Evolutionary conservation across 2,888 invertebrate genomes (phyloP).

Genomic region (Meiosimyza platycephala): DNA sequence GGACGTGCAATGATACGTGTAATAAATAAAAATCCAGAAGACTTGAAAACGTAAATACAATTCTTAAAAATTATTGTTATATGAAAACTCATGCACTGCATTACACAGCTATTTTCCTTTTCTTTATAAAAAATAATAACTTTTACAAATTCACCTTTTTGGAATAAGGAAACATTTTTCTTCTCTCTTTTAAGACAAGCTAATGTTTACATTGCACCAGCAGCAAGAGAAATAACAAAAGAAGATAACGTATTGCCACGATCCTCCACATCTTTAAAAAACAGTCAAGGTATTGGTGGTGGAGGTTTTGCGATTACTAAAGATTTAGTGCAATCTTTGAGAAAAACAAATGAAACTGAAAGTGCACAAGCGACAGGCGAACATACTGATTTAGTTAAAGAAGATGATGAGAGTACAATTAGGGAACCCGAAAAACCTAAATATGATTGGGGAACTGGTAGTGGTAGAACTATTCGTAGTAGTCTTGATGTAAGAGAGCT

Average conservation of each 20-base stretch:
- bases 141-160: background rate
- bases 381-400: conserved; percentile 30
- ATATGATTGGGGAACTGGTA: conserved; percentile 63
- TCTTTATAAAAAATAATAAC: too few relatives aligned
- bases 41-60: conserved; percentile 72
- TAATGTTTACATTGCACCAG: conserved; percentile 72
- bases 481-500: conserved; percentile 28
- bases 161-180: background rate
- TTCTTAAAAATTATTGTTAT: too few relatives aligned
- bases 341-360: conserved; percentile 40
- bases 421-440: conserved; percentile 44
- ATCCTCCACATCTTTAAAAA: conserved; percentile 5
- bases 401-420: background rate
- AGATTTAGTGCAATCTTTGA: conserved; percentile 58
- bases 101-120: too few relatives aligned
- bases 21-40: conserved; percentile 75
- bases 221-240: conserved; percentile 44
- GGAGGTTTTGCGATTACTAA: conserved; percentile 59
- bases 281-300: conserved; percentile 38
- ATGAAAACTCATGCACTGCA: too few relatives aligned
- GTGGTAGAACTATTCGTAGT: conserved; percentile 55
- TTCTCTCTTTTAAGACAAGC: conserved; percentile 71
- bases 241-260: conserved; percentile 32
- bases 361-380: conserved; percentile 50
- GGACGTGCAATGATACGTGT: conserved; percentile 82